These are phyloP conservation scores for Clarias platycephalus DNA, from an alignment of 2,797 vertebrate species.

Conservation along the genomic window DNA sequence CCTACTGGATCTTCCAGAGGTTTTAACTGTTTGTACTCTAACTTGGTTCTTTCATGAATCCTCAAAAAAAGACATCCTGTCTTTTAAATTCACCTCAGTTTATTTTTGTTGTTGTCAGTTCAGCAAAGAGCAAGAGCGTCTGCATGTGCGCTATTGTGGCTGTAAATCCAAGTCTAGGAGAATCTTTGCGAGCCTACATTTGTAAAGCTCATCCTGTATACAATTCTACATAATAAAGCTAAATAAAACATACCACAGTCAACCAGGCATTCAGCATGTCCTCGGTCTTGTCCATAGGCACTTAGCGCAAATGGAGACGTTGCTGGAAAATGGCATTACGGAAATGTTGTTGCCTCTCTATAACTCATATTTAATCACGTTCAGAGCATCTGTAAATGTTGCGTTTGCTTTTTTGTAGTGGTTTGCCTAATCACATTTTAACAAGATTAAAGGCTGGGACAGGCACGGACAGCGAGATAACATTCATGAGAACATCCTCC, in stretches of 20 bases:
- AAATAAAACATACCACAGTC: not conserved
- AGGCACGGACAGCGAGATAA: slow-evolving; percentile 47
- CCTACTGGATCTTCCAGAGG: not conserved
- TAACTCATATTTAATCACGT: slow-evolving; percentile 52
- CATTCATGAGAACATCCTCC: slow-evolving; percentile 46
- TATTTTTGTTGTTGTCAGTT: no score
- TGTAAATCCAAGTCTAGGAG: not conserved
- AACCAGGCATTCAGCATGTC: not conserved
- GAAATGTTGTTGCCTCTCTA: slow-evolving; percentile 25
- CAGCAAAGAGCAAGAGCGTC: no score
- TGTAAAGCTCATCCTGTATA: not conserved
- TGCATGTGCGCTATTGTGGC: not conserved
- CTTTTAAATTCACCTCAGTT: not conserved
- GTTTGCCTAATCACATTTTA: slow-evolving; percentile 49
- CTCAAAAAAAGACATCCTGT: not conserved
- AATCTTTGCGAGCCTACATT: not conserved
- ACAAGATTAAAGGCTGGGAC: slow-evolving; percentile 52
- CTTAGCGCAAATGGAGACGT: not conserved
- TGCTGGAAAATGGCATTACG: slow-evolving; percentile 29
- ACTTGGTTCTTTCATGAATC: not conserved
- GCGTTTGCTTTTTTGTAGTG: slow-evolving; percentile 40
- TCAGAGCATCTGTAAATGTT: slow-evolving; percentile 55
- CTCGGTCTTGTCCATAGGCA: not conserved
- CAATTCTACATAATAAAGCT: not conserved
- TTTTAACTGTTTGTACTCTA: not conserved